phyloP scores from a whole-genome alignment of 1,140 invertebrate species.

The Dendrolimus punctatus region DNA sequence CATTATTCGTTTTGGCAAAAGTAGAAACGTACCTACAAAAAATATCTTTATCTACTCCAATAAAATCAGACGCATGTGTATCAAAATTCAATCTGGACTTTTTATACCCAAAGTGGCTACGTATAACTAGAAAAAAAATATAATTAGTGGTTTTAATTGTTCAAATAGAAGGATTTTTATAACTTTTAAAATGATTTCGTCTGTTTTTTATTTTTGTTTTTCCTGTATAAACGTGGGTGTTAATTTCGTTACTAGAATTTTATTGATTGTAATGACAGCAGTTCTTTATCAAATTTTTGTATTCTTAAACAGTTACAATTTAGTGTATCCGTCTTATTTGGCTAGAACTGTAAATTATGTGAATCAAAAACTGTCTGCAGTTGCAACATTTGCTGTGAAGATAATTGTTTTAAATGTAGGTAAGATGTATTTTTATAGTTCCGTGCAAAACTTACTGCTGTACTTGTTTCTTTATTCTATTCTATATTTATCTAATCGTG shows the following conservation, averaged over 20 bases:
- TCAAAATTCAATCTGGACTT: too few relatives aligned
- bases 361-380: constrained; percentile 13
- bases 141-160: too few relatives aligned
- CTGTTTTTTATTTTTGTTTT: constrained; percentile 11
- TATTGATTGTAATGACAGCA: constrained; percentile 45
- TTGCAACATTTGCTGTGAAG: constrained; percentile 16
- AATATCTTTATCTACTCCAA: too few relatives aligned
- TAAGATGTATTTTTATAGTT: not conserved
- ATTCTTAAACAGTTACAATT: constrained; percentile 44
- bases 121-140: too few relatives aligned
- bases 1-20: too few relatives aligned
- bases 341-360: constrained; percentile 21
- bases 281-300: constrained; percentile 50
- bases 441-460: too few relatives aligned
- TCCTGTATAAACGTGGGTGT: constrained; percentile 32
- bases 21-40: too few relatives aligned
- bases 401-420: constrained; percentile 28
- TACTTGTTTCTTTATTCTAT: too few relatives aligned
- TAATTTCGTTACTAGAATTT: constrained; percentile 32
- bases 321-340: constrained; percentile 41
- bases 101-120: too few relatives aligned
- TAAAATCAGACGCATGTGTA: too few relatives aligned
- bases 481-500: not conserved
- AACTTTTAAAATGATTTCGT: constrained; percentile 16
- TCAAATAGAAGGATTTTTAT: not conserved